Conservation (phyloP, 64 coral and sea anemone species). For the Stichodactyla helianthus region DNA sequence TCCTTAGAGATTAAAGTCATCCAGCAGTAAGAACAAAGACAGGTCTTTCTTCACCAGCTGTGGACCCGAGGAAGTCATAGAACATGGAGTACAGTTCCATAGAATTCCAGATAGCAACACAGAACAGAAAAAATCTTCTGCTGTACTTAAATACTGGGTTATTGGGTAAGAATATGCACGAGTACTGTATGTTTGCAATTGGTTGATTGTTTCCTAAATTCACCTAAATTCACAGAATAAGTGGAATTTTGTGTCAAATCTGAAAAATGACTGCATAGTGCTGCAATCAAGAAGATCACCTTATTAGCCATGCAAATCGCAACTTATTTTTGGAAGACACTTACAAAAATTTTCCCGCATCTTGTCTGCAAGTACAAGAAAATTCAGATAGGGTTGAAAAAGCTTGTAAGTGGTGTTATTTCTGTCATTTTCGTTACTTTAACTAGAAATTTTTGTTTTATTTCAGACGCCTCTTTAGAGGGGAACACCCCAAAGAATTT, state of each 20-base stretch:
- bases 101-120: conserved; percentile 41
- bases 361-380: too few relatives aligned
- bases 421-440: neutral
- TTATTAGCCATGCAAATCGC: too few relatives aligned
- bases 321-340: too few relatives aligned
- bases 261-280: too few relatives aligned
- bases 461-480: conserved; percentile 71
- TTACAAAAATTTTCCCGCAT: too few relatives aligned
- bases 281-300: too few relatives aligned
- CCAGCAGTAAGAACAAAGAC: conserved; percentile 20
- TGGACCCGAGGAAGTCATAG: conserved; percentile 56
- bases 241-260: too few relatives aligned
- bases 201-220: too few relatives aligned
- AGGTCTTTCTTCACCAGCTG: conserved; percentile 28
- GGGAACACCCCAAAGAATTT: conserved; percentile 63
- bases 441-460: neutral
- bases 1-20: conserved; percentile 67
- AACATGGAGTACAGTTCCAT: conserved; percentile 78
- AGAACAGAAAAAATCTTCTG: conserved; percentile 69
- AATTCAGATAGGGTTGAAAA: too few relatives aligned
- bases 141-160: conserved; percentile 92
- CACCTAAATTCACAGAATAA: neutral
- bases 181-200: neutral
- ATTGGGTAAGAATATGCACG: conserved; percentile 63
- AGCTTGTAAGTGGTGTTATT: too few relatives aligned